phyloP scores from a whole-genome alignment of 2,888 invertebrate genomes.

The Lasius platythorax region DNA sequence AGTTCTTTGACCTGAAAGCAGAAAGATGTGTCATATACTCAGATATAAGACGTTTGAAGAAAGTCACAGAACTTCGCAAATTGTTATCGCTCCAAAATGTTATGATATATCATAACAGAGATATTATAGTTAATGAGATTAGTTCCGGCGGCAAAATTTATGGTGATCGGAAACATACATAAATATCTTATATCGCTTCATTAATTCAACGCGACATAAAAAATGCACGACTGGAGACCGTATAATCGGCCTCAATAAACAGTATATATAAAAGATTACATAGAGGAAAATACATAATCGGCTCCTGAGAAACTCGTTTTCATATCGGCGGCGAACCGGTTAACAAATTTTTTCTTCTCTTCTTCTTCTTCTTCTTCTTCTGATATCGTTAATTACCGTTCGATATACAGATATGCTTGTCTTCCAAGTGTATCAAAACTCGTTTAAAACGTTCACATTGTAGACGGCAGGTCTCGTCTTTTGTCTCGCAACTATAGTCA shows the following conservation, averaged over 20 bases:
- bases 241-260: slow-evolving; percentile 32
- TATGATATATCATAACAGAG: slow-evolving; percentile 15
- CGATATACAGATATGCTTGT: slow-evolving; percentile 22
- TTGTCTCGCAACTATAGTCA: slow-evolving; percentile 45
- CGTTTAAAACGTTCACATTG: slow-evolving; percentile 46
- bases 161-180: slow-evolving; percentile 1
- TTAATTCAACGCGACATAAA: slow-evolving; percentile 27
- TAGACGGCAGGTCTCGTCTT: slow-evolving; percentile 24
- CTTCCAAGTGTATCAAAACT: slow-evolving; percentile 27
- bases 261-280: slow-evolving; percentile 32
- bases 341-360: slow-evolving; percentile 33
- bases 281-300: slow-evolving; percentile 47
- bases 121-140: slow-evolving; percentile 27
- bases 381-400: slow-evolving; percentile 38
- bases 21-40: not conserved
- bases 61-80: slow-evolving; percentile 15
- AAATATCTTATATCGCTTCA: slow-evolving; percentile 40
- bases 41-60: slow-evolving; percentile 7
- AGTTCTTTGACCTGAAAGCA: not conserved
- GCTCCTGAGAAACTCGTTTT: slow-evolving; percentile 46
- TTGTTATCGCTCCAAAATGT: slow-evolving; percentile 13
- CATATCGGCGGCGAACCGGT: slow-evolving; percentile 48
- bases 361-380: not conserved
- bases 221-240: slow-evolving; percentile 2
- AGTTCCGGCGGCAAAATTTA: slow-evolving; percentile 28